A percentile compares a stretch with the other conserved stretches of the same genome.
phyloP scores from a whole-genome alignment of 2,888 invertebrate species.

The Brassicogethes aeneus region DNA sequence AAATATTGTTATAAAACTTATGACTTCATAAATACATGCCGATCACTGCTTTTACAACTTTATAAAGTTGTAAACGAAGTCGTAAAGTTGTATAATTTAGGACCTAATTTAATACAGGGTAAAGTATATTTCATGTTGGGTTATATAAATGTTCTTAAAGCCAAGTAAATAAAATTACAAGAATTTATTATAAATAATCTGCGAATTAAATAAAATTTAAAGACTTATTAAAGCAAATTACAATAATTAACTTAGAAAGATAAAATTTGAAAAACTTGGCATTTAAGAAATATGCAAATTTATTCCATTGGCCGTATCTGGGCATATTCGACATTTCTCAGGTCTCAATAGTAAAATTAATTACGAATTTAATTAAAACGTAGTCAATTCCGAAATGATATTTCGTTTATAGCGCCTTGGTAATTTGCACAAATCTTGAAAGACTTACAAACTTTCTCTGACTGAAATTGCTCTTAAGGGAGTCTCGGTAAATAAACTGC shows the following conservation, averaged over 20 bases:
- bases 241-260: neutral
- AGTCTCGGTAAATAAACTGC: conserved; percentile 23
- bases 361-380: conserved; percentile 28
- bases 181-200: too few relatives aligned
- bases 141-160: too few relatives aligned
- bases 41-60: too few relatives aligned
- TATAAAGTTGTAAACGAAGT: too few relatives aligned
- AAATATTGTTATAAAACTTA: too few relatives aligned
- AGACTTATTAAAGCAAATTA: neutral
- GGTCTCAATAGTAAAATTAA: conserved; percentile 24
- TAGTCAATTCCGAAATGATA: conserved; percentile 23
- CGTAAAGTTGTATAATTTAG: too few relatives aligned
- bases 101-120: too few relatives aligned
- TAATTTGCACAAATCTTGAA: conserved; percentile 19
- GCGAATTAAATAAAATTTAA: too few relatives aligned
- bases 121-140: too few relatives aligned
- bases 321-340: conserved; percentile 7
- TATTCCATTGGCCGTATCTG: too few relatives aligned
- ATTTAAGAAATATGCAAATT: neutral
- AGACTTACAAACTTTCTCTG: conserved; percentile 22
- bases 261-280: neutral
- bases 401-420: conserved; percentile 18
- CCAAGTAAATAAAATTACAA: too few relatives aligned
- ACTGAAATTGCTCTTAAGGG: conserved; percentile 24
- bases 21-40: too few relatives aligned